Evolutionary conservation across 2,113 vertebrate species (phyloP), one percentile per base, ranked within the genome.

Genomic region (Mola mola): DNA sequence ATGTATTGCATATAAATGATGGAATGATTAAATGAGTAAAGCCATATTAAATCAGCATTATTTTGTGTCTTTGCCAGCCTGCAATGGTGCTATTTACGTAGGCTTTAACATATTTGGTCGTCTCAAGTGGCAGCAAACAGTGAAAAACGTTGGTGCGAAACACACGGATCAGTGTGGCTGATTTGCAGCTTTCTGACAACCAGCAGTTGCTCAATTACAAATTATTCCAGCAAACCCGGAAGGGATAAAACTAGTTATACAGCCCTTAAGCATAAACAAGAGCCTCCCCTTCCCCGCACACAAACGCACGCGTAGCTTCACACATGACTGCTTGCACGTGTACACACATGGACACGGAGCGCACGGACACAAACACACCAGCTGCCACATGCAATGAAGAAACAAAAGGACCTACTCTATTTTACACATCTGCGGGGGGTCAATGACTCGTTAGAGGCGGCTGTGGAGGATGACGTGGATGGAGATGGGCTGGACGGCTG

Each of bases 401-500:
- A 78, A 64, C 66, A 59, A 74, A 72, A 76, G 70, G 74, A 65
- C 75, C 62, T 61, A 34, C 51, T 86, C 76, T 84, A 82, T 86
- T 87, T 79, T 79, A 85, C 81, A 84, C 68, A 85, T 84, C 81
- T 68, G 59, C 85, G 64, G 84, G 88, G 81, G 82, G 84, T 90
- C 90, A 86, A 90, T 90, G 90, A 90, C 84, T 89, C 88, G 87
- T 89, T 89, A 87, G 84, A 72, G 55, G 86, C 68, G 64, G 75
- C 75, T 50, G 66, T 57, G 82, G 68, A 66, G 73, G 81, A 66
- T 64, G 73, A 71, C 41, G 48, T 67, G 75, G 70, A 51, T 60
- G 62, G 61, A 73, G 81, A 66, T 37, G 59, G 55, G 48, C 59
- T 65, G 44, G 56, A 47, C 24, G 25, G 41, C 66, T 69, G 51